Base-by-base conservation (phyloP, 64 coral and sea anemone species). In the Pocillopora verrucosa region DNA sequence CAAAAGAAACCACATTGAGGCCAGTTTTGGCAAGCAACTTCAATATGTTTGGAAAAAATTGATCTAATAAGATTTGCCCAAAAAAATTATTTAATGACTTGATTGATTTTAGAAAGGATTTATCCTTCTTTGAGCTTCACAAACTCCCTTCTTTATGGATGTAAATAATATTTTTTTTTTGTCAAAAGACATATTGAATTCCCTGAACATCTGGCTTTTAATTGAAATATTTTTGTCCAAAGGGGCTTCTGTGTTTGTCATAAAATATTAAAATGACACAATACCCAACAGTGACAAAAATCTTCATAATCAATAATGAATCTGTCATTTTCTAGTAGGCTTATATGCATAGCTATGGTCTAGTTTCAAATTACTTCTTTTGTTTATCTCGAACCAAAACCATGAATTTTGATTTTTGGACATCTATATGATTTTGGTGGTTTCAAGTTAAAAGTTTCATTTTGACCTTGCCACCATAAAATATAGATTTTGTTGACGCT, bases 161-260 rank as follows among this genome's bases (percentile, higher is more conserved):
- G 24, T 72, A 26, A 85, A 56, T 70, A 65, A 30, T 30, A 30
- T 30, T 58, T 72, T 72, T 72, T 85, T 68, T 16, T 72, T 72
- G 36, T 85, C 45, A 89, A 72, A 83, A 59, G 19, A 83, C 13
- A 59, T 89, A 72, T 89, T 89, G 87, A 84, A 72, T 89, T 89
- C 82, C 73, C 51, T 26, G 79, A 85, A 77, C 92, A 93, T 88
- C 88, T 93, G 92, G 92, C 88, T 93, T 70, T 89, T 93, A 78
- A 60, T 83, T 93, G 87, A 37, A 89, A 89, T 89, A 35, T 93
- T 86, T 93, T 84, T 93, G 92, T 89, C 75, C 80, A 84, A 59
- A 86, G 41, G 72, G 16, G 34, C 64, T 72, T 56, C 36, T 67
- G 62, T 85, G 82, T 35, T 58, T 63, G 83, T 89, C 65, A 89